Base-by-base conservation (phyloP, 2,888 invertebrate species). In the Meiosimyza platycephala region DNA sequence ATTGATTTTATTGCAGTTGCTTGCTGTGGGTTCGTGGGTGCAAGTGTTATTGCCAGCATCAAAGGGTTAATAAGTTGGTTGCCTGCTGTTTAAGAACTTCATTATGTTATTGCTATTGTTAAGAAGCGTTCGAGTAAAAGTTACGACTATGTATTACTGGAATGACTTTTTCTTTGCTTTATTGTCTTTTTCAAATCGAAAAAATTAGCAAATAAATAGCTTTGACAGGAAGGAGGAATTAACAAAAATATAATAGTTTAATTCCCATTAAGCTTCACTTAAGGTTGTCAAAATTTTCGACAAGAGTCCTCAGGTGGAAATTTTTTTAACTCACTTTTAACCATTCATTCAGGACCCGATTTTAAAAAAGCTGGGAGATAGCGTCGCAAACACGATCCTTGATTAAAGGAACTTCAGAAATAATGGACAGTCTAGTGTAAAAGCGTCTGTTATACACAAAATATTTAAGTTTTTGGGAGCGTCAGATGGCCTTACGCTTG, bases 1-100 rank as follows among this genome's bases (percentile, higher is more conserved):
- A 85, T 85, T 85, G 82, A 83, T 84, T 84, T 84, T 84, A 84
- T 84, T 84, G 83, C 83, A 63, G 51, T 70, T 60, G 65, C 28
- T 28, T 28, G 33, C 33, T 11, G 33, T 48, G 16, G 51, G 12
- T 16, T 50, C 16, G 40, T 22, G 60, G 60, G n/a, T 6, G 40
- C 16, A 40, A 16, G 16, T 12, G 67, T 47, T 84, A 82, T 83
- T 84, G 81, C 82, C 57, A 74, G 73, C 75, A 82, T 82, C 83
- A 84, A 84, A 84, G 84, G 84, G 84, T 85, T 84, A 85, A 84
- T 84, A 85, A 83, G 82, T 79, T 80, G 78, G 77, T 71, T 76
- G 78, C 85, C 84, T 76, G 85, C 85, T 84, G 84, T 81, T 85
- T 80, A 79, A 81, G 78, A 80, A 81, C 84, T 84, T 81, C 81